phyloP scores from a whole-genome alignment of 2,113 vertebrate species.

The Petaurus breviceps region DNA sequence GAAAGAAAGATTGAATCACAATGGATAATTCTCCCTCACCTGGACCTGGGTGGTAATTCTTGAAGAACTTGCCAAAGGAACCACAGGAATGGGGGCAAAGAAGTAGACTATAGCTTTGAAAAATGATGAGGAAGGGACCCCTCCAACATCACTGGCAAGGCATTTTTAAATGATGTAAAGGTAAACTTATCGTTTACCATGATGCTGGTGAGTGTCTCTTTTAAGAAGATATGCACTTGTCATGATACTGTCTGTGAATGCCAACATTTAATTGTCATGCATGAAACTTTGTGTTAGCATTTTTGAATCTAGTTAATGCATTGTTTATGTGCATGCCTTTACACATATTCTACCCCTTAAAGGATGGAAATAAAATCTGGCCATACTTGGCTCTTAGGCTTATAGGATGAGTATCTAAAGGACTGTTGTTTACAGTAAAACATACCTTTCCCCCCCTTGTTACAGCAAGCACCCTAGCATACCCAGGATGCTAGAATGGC shows the following conservation, averaged over 20 bases:
- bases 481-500: too few relatives aligned
- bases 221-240: neutral
- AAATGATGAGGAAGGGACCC: neutral
- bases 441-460: neutral
- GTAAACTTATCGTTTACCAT: constrained; percentile 9
- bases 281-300: neutral
- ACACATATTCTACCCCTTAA: neutral
- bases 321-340: neutral
- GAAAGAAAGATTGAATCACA: neutral
- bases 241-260: neutral
- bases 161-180: neutral
- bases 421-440: neutral
- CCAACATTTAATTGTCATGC: neutral
- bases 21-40: neutral
- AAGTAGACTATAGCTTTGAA: neutral
- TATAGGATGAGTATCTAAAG: neutral
- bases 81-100: neutral
- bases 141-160: neutral
- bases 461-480: too few relatives aligned
- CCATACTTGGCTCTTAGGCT: neutral
- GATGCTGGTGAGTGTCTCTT: neutral
- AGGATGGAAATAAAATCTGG: neutral
- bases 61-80: neutral
- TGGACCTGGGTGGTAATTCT: neutral
- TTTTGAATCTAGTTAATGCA: neutral